phyloP scores from a whole-genome alignment of 2,113 vertebrate genomes.

The Dinomys branickii region DNA sequence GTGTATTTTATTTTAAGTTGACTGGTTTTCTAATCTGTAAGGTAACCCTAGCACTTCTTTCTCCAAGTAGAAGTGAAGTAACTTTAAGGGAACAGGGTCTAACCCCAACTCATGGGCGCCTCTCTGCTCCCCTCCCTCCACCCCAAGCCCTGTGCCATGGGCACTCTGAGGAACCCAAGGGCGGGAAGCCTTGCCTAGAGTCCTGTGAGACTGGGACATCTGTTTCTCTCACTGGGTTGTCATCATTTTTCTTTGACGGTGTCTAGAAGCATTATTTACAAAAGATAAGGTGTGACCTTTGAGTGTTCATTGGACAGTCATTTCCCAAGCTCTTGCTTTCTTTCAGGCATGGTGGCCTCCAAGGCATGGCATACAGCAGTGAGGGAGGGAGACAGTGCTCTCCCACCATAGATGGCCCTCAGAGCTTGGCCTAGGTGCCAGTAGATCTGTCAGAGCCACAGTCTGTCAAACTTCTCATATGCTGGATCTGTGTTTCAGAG shows the following conservation, averaged over 20 bases:
- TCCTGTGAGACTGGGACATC: background rate
- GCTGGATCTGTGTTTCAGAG: background rate
- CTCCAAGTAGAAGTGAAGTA: background rate
- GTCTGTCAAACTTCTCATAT: background rate
- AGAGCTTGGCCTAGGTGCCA: background rate
- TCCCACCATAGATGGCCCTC: background rate
- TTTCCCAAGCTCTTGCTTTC: slow-evolving; percentile 11
- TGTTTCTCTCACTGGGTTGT: background rate
- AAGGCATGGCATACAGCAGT: background rate
- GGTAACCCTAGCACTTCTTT: background rate
- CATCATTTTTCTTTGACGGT: slow-evolving; percentile 25
- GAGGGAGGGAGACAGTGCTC: background rate
- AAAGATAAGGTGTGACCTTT: background rate
- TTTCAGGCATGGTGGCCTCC: background rate
- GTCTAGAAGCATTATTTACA: slow-evolving; percentile 24
- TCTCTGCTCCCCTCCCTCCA: background rate
- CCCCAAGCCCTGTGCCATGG: background rate
- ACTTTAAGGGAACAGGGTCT: background rate
- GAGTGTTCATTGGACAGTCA: background rate
- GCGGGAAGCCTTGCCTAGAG: background rate
- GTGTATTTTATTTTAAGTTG: background rate
- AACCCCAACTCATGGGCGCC: background rate
- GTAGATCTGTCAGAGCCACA: background rate
- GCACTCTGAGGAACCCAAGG: background rate
- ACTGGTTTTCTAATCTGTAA: background rate